These are phyloP conservation scores for Typhlomys cinereus DNA, from an alignment of 2,113 vertebrate species.

Conservation along the genomic window DNA sequence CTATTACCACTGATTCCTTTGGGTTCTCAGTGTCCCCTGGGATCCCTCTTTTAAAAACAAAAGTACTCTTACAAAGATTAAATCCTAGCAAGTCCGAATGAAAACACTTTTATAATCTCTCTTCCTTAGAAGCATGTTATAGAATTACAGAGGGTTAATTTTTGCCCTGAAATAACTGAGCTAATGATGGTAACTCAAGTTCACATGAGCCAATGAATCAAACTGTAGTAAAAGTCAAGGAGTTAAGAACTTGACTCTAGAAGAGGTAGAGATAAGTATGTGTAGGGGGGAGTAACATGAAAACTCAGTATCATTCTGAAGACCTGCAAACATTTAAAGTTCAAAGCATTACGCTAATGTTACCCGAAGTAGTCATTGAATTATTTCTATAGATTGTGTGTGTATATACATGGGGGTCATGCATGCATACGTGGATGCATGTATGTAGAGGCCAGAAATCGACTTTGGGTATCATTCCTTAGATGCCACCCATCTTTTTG, in stretches of 20 bases:
- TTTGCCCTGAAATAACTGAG: slow-evolving; percentile 15
- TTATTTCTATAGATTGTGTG: neutral
- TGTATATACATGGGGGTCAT: neutral
- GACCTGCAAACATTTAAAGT: neutral
- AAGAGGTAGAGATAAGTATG: neutral
- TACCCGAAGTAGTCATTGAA: neutral
- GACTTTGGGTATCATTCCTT: neutral
- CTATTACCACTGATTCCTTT: neutral
- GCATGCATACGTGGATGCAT: neutral
- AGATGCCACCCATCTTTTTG: neutral
- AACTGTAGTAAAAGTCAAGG: neutral
- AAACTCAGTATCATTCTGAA: slow-evolving; percentile 6
- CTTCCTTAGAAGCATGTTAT: neutral
- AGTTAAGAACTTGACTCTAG: neutral
- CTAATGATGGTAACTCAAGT: neutral
- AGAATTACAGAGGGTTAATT: neutral
- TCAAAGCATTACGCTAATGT: neutral
- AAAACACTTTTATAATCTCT: neutral
- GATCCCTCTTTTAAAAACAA: slow-evolving; percentile 5
- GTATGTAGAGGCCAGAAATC: too few relatives aligned
- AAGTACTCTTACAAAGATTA: neutral
- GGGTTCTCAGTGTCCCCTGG: neutral
- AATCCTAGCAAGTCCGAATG: neutral
- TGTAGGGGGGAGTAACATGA: neutral
- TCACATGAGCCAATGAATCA: neutral